Conservation (phyloP, 92 coral and sea anemone species). For the Porites cylindrica region DNA sequence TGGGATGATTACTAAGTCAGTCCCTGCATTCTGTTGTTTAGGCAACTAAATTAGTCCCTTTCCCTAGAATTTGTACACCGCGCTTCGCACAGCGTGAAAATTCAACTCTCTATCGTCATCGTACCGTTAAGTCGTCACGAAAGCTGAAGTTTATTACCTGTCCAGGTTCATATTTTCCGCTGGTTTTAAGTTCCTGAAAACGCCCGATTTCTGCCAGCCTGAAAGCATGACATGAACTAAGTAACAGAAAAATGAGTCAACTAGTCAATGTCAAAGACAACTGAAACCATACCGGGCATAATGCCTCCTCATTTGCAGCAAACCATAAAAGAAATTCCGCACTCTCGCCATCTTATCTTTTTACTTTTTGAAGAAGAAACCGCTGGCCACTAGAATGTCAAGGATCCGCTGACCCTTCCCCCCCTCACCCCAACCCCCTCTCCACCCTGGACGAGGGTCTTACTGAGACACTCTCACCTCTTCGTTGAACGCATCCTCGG, state of each 20-base stretch:
- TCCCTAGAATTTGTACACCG: no score
- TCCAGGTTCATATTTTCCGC: constrained; percentile 96
- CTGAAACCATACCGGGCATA: constrained; percentile 64
- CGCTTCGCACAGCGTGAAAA: no score
- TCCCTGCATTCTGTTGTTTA: no score
- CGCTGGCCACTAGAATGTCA: constrained; percentile 10
- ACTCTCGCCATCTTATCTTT: constrained; percentile 47
- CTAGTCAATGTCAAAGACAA: background rate
- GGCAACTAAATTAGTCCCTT: no score
- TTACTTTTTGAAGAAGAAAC: background rate
- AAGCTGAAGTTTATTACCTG: constrained; percentile 66
- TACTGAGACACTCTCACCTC: no score
- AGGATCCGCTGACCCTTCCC: background rate
- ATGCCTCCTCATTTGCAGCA: constrained; percentile 62
- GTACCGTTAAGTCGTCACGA: no score
- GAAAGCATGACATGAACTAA: background rate
- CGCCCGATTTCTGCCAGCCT: constrained; percentile 96
- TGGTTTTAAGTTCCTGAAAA: constrained; percentile 92
- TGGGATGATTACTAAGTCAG: no score
- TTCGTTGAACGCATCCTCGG: no score
- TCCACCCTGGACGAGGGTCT: no score
- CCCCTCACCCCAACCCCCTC: no score
- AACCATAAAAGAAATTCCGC: constrained; percentile 44
- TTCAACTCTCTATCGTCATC: no score
- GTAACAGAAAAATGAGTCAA: background rate